Evolutionary conservation across 2,113 vertebrate genomes (phyloP).

Genomic region (Vireo altiloquus): DNA sequence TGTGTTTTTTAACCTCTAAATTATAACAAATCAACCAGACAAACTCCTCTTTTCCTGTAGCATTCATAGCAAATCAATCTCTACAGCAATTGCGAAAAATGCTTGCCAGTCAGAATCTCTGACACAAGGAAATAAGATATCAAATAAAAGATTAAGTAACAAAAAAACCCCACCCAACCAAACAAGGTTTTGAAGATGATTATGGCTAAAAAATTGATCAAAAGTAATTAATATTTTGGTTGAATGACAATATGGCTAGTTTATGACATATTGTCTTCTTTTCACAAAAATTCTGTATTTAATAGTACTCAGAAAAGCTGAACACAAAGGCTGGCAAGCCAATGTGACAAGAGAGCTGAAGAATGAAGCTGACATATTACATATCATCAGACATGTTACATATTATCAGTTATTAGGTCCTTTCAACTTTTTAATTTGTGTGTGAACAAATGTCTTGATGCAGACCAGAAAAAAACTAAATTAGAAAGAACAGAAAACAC

Average conservation of each 20-base stretch:
- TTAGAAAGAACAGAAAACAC: neutral
- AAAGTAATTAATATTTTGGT: neutral
- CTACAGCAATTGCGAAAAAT: neutral
- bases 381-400: neutral
- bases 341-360: neutral
- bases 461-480: neutral
- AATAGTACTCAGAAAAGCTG: neutral
- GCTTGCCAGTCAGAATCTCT: neutral
- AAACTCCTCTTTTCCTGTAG: neutral
- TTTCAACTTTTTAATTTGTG: neutral
- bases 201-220: neutral
- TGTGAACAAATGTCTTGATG: neutral
- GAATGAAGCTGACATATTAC: neutral
- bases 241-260: neutral
- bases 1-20: neutral
- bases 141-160: neutral
- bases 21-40: neutral
- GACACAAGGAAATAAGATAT: neutral
- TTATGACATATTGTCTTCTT: neutral
- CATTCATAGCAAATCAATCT: neutral
- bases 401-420: neutral
- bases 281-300: neutral
- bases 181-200: neutral
- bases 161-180: neutral
- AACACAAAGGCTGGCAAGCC: neutral